Percentiles rank a stretch among this genome's conserved stretches.
These are phyloP conservation scores for Orchestia grillus DNA, from an alignment of 1,140 invertebrate species.

Conservation along the genomic window DNA sequence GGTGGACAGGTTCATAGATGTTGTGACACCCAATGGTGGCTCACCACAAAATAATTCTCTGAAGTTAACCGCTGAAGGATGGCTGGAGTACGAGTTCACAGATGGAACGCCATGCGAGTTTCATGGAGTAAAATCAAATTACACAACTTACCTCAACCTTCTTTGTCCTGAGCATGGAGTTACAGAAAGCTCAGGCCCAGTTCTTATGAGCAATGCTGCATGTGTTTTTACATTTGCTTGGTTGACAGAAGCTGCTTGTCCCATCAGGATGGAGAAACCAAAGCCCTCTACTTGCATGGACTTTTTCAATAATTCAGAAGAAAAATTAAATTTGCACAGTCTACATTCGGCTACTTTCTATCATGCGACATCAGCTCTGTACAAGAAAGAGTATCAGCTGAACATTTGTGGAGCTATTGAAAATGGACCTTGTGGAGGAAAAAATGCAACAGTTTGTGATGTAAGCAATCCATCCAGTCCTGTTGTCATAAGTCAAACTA, in stretches of 20 bases:
- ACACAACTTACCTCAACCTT: conserved; percentile 40
- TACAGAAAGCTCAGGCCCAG: conserved; percentile 38
- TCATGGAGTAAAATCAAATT: conserved; percentile 3
- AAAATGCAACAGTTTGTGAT: conserved; percentile 57
- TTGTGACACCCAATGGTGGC: background rate
- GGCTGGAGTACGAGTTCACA: conserved; percentile 48
- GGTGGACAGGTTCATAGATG: background rate
- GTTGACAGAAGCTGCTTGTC: conserved; percentile 56
- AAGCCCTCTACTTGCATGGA: conserved; percentile 25
- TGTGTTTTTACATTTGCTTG: conserved; percentile 53
- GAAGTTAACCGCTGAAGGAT: conserved; percentile 21
- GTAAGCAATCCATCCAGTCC: conserved; percentile 29
- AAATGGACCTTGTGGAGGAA: conserved; percentile 34
- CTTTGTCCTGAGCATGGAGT: background rate
- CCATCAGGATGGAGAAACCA: background rate
- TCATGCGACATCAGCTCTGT: background rate
- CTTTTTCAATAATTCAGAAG: conserved; percentile 31
- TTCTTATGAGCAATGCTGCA: conserved; percentile 43
- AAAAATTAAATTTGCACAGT: conserved; percentile 55
- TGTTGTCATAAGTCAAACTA: background rate
- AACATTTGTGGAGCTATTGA: conserved; percentile 56
- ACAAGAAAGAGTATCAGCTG: background rate
- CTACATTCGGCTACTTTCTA: conserved; percentile 53
- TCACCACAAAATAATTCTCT: background rate
- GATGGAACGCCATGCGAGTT: conserved; percentile 45